Percentiles rank a stretch among this genome's conserved stretches.
These are phyloP conservation scores for Morus bassanus DNA, from an alignment of 2,797 vertebrate species.

Conservation along the genomic window DNA sequence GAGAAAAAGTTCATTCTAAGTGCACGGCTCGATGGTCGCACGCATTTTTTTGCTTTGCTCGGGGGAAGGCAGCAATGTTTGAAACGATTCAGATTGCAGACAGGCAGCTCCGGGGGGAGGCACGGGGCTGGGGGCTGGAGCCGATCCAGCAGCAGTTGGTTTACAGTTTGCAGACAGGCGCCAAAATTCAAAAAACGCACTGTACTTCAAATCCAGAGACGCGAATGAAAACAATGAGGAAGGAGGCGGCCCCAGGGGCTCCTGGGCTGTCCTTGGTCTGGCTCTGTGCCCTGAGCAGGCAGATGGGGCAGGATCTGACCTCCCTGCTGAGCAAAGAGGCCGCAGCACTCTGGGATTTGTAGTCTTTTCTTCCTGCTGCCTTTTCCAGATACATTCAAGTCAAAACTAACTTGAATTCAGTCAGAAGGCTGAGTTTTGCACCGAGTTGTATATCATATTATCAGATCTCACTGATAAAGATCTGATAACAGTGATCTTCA, in stretches of 20 bases:
- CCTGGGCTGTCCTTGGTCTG: neutral
- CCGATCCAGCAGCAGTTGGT: neutral
- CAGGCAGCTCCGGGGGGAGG: neutral
- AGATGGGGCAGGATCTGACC: neutral
- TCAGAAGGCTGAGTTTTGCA: neutral
- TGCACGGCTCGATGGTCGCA: accelerated
- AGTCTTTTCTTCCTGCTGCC: neutral
- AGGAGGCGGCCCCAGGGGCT: neutral
- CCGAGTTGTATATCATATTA: accelerated
- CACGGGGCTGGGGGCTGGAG: neutral
- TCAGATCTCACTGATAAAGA: neutral
- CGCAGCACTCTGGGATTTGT: neutral
- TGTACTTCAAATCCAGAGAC: neutral
- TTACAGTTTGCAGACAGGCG: neutral
- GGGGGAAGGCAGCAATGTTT: neutral
- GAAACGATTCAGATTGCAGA: accelerated
- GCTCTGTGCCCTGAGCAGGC: neutral
- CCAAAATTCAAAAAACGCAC: constrained; percentile 59
- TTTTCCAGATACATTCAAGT: accelerated
- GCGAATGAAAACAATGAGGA: neutral
- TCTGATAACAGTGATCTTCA: neutral
- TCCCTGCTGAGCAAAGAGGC: accelerated
- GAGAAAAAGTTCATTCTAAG: neutral
- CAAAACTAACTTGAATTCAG: neutral
- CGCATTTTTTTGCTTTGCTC: neutral